Evolutionary conservation across 2,797 vertebrate species (phyloP).

Genomic region (Xenopus petersii): DNA sequence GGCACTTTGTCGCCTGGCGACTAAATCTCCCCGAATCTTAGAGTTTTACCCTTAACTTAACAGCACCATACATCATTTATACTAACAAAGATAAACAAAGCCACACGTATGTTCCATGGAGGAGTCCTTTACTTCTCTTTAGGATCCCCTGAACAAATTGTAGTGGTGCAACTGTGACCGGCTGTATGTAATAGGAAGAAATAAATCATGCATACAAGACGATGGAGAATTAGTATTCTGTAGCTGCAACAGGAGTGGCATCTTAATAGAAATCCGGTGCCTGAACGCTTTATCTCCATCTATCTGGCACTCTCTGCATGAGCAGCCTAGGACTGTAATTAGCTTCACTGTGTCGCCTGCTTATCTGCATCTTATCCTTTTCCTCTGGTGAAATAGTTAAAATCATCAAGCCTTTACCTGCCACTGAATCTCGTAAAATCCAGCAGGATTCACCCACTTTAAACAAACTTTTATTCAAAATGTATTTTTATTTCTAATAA

Average conservation of each 20-base stretch:
- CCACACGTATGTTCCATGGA: too few relatives aligned
- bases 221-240: slow-evolving; percentile 52
- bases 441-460: neutral
- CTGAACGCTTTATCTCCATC: slow-evolving; percentile 68
- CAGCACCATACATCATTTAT: too few relatives aligned
- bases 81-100: too few relatives aligned
- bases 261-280: slow-evolving; percentile 59
- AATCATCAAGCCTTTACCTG: slow-evolving; percentile 60
- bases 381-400: slow-evolving; percentile 47
- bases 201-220: neutral
- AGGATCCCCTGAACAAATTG: too few relatives aligned
- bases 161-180: neutral
- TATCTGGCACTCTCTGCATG: slow-evolving; percentile 53
- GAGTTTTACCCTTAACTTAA: too few relatives aligned
- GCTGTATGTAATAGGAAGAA: neutral
- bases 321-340: slow-evolving; percentile 62
- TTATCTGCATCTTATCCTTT: slow-evolving; percentile 64
- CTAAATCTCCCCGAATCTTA: too few relatives aligned
- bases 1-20: too few relatives aligned
- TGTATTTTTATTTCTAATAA: neutral
- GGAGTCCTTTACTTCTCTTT: too few relatives aligned
- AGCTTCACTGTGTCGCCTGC: slow-evolving; percentile 64
- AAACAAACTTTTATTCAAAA: neutral
- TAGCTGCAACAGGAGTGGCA: neutral
- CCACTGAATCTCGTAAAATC: slow-evolving; percentile 56